Percentiles rank a stretch among this genome's conserved stretches.
phyloP scores from a whole-genome alignment of 2,797 vertebrate genomes.

The Staurois parvus region DNA sequence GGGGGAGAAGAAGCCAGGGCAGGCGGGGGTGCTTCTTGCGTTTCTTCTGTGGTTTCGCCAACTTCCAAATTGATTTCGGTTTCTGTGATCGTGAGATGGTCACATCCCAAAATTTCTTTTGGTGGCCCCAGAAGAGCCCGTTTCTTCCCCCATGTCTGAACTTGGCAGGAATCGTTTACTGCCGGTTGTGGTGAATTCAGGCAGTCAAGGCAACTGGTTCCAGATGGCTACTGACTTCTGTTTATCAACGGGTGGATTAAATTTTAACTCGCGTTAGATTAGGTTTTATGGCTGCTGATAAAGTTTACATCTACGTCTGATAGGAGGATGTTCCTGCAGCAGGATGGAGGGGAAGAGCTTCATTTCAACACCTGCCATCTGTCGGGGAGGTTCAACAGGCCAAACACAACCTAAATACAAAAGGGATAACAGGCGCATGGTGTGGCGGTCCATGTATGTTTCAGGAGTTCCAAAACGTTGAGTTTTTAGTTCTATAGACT shows the following conservation, averaged over 20 bases:
- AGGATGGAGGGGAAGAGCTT: not conserved
- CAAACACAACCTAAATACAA: not conserved
- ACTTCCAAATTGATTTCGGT: not conserved
- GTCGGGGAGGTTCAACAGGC: not conserved
- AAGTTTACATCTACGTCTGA: conserved; percentile 39
- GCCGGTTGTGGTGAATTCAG: conserved; percentile 53
- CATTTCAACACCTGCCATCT: not conserved
- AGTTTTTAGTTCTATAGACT: too few species aligned
- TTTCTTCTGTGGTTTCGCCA: not conserved
- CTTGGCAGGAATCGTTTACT: not conserved
- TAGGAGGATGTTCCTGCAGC: not conserved
- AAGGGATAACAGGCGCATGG: too few species aligned
- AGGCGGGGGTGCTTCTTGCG: too few species aligned
- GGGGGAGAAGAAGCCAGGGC: fast-evolving
- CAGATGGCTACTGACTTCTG: not conserved
- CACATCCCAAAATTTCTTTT: not conserved
- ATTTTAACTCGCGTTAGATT: conserved; percentile 70
- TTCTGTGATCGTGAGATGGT: not conserved
- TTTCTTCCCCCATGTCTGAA: conserved; percentile 59
- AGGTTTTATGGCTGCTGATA: conserved; percentile 69
- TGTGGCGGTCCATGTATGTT: too few species aligned
- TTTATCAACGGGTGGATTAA: conserved; percentile 67
- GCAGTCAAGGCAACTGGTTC: conserved; percentile 20
- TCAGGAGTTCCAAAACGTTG: too few species aligned
- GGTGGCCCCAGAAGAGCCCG: not conserved